Base-by-base conservation (phyloP, 2,113 vertebrate genomes). In the Glareola pratincola region DNA sequence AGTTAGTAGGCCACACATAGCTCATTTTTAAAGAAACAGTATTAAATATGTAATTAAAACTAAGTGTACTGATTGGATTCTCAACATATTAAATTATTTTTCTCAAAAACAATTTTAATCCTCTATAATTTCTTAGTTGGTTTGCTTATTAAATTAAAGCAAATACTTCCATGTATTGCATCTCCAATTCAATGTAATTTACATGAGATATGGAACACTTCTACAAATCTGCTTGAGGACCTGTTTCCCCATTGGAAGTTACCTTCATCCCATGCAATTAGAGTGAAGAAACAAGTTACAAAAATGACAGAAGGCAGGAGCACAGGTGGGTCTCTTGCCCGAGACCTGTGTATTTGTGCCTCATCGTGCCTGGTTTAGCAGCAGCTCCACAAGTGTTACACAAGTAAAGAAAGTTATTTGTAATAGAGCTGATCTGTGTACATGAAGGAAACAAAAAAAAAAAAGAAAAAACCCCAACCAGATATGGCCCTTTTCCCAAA, bases 331-430 rank as follows among this genome's bases (percentile, higher is more conserved):
- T 26, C n/a, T 12, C 56, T 26, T 45, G 8, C 23, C 27, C 0
- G 0, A 82, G 13, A 50, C 30, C 13, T 36, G 8, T 2, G 2
- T 8, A 9, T 12, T 53, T 0, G 0, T 37, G 12, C 14, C 30
- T 68, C 36, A 30, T 10, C 0, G 0, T 14, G 34, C 22, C 34
- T 54, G 14, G 5, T 36, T 86, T 72, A 29, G 48, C 24, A 82
- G 54, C n/a, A 67, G 56, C 62, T 85, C 37, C 66, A 50, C 21
- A 16, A 57, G 32, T 34, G n/a, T 34, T 23, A 29, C 14, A 50
- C 14, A 30, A 19, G 18, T 20, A 77, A 64, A 84, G 37, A 21
- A 62, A 56, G 29, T n/a, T 60, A 36, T 50, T 27, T 80, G 37
- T 23, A 37, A 54, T 1, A 41, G 15, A 66, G 29, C 12, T n/a